These are phyloP conservation scores for Acromyrmex heyeri DNA, from an alignment of 1,140 invertebrate genomes.

Conservation along the genomic window DNA sequence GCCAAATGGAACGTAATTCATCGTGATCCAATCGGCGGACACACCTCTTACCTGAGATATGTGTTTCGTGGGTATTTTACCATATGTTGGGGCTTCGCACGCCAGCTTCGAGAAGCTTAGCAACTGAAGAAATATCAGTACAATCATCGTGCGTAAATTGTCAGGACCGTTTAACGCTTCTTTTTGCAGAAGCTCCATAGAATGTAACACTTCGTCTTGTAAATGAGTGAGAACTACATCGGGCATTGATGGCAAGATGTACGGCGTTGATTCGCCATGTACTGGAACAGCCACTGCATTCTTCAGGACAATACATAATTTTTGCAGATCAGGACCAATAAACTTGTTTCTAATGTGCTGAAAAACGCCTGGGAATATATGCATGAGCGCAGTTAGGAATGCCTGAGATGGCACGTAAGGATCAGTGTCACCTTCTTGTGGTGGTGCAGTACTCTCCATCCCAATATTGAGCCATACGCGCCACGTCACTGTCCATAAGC, in stretches of 20 bases:
- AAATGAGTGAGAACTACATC: constrained; percentile 93
- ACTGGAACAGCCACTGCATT: constrained; percentile 93
- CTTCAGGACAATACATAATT: constrained; percentile 92
- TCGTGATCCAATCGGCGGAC: constrained; percentile 91
- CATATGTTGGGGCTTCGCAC: constrained; percentile 90
- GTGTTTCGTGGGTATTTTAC: constrained; percentile 87
- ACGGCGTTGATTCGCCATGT: constrained; percentile 93
- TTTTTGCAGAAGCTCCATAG: constrained; percentile 93
- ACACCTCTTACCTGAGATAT: constrained; percentile 85
- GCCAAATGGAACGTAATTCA: constrained; percentile 96
- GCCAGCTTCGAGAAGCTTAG: constrained; percentile 92
- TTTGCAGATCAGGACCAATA: constrained; percentile 91
- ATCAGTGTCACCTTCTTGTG: constrained; percentile 88
- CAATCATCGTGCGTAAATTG: constrained; percentile 90
- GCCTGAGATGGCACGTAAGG: constrained; percentile 95
- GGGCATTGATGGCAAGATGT: constrained; percentile 91
- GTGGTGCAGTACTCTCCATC: constrained; percentile 91
- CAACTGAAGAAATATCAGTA: constrained; percentile 93
- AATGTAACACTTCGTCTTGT: constrained; percentile 93
- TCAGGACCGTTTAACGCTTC: constrained; percentile 91
- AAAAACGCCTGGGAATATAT: constrained; percentile 97
- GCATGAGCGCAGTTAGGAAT: constrained; percentile 96
- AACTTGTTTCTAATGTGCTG: constrained; percentile 95
- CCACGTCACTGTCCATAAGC: constrained; percentile 94
- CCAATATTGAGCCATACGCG: constrained; percentile 95